Evolutionary conservation across 2,888 invertebrate genomes (phyloP).

Genomic region (Netelia inedita): DNA sequence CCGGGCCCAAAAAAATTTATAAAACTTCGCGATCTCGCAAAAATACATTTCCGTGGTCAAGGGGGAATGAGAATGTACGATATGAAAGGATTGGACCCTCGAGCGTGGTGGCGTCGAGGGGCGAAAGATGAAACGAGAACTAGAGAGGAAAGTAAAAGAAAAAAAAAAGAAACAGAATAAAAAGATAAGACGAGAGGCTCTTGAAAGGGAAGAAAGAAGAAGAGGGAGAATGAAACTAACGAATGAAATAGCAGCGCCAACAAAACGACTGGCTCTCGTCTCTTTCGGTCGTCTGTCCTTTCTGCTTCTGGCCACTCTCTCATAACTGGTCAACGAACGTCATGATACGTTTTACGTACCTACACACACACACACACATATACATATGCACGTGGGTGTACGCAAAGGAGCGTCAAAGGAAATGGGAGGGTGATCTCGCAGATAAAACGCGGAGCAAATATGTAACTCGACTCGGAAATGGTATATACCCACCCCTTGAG

Average conservation of each 20-base stretch:
- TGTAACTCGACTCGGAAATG: constrained; percentile 74
- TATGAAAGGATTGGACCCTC: constrained; percentile 59
- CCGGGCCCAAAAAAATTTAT: constrained; percentile 39
- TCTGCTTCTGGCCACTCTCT: constrained; percentile 65
- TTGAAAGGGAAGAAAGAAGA: background rate
- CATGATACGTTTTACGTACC: background rate
- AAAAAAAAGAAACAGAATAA: background rate
- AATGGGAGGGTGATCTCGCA: constrained; percentile 75
- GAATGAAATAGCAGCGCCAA: constrained; percentile 73
- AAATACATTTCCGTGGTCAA: constrained; percentile 16
- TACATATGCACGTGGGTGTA: background rate
- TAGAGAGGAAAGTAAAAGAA: constrained; percentile 24
- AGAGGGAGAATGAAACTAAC: constrained; percentile 71
- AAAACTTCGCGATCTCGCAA: constrained; percentile 34
- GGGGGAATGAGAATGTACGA: constrained; percentile 23
- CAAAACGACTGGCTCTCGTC: constrained; percentile 68
- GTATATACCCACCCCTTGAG: constrained; percentile 58
- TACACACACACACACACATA: background rate
- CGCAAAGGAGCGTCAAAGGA: constrained; percentile 73
- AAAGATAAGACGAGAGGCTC: constrained; percentile 57
- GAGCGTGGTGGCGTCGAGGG: constrained; percentile 21
- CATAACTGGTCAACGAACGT: constrained; percentile 70
- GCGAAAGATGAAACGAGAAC: constrained; percentile 47
- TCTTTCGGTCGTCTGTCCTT: constrained; percentile 30
- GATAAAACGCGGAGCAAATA: constrained; percentile 78